Evolutionary conservation across 2,113 vertebrate species (phyloP), one percentile per base, ranked within the genome.

Genomic region (Boulengeromyrus knoepffleri): DNA sequence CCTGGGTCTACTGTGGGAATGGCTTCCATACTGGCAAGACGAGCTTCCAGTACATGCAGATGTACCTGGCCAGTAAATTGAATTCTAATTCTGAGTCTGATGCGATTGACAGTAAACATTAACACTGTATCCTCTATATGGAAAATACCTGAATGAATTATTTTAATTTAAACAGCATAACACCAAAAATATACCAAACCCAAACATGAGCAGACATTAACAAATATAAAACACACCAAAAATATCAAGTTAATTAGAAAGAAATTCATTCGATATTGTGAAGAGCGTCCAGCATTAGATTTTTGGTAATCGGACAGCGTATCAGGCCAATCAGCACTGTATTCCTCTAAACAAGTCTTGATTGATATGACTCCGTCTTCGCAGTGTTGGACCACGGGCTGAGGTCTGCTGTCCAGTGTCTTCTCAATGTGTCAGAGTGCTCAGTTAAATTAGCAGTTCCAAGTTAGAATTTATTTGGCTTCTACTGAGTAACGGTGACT

Each of bases 401-500:
- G 21, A 52, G 4, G 47, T 92, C 46, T 90, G 46, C 88, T 46
- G 45, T 74, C 45, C 92, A 94, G 91, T 89, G 95, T 95, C 93
- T 94, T 91, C 92, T 94, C 93, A 93, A 93, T 91, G 90, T 90
- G 94, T 84, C 45, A 95, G 95, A 96, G 96, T 96, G 96, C 96
- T 96, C 96, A 90, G 92, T 95, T 95, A 92, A 93, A 17, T 91
- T 91, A 90, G 74, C 89, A 91, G 92, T 90, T 95, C 92, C 93
- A 91, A 88, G 91, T 87, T 53, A 53, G 13, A 31, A 36, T 31
- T 12, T 56, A 77, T 89, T 90, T 92, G 88, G 90, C 36, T 85
- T 45, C 94, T 92, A 98, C 95, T 97, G 97, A 90, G 96, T 96
- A 92, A 97, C 95, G 58, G 96, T 96, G 93, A 98, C 95, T 92